Conservation (phyloP, 2,888 invertebrate species). For the Protophormia terraenovae region DNA sequence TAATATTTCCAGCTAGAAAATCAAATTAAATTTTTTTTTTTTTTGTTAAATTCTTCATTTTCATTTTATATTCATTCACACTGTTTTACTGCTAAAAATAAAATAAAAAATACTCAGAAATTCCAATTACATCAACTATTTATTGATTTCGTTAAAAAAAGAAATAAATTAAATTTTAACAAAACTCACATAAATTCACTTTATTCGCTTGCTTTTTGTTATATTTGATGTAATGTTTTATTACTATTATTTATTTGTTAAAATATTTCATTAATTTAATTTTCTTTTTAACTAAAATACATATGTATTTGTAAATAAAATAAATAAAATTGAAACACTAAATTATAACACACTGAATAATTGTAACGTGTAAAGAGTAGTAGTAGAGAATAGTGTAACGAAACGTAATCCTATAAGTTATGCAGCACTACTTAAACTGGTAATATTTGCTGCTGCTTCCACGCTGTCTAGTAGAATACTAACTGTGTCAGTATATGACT, state of each 20-base stretch:
- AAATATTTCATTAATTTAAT: constrained; percentile 7
- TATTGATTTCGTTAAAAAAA: background rate
- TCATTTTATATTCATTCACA: no score
- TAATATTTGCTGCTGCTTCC: constrained; percentile 62
- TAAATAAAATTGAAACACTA: background rate
- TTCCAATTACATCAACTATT: background rate
- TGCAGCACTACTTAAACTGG: constrained; percentile 58
- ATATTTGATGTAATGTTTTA: background rate
- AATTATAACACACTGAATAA: background rate
- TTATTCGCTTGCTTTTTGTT: background rate
- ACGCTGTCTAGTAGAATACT: constrained; percentile 66
- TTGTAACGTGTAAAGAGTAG: background rate
- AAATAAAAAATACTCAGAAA: no score
- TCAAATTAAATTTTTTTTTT: no score
- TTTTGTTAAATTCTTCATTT: no score
- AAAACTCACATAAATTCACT: constrained; percentile 52
- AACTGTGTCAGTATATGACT: constrained; percentile 67
- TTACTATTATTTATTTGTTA: background rate
- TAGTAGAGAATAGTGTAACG: background rate
- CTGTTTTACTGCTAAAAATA: no score
- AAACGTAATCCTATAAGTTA: constrained; percentile 59
- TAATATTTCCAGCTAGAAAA: no score
- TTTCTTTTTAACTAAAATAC: background rate
- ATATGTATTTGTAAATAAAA: constrained; percentile 8
- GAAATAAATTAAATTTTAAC: background rate